These are phyloP conservation scores for Girardia tigrina DNA, from an alignment of 2,888 invertebrate genomes.

Conservation along the genomic window DNA sequence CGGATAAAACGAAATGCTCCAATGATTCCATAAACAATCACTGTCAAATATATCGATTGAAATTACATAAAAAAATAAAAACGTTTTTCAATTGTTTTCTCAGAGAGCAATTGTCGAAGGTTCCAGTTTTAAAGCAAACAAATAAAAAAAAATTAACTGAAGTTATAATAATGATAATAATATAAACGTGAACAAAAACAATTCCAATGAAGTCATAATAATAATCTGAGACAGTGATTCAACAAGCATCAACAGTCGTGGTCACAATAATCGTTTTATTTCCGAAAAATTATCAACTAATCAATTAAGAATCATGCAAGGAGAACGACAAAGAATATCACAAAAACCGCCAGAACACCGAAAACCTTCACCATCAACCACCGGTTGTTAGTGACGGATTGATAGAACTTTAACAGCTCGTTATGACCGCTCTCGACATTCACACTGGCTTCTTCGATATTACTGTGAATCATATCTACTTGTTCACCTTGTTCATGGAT, in stretches of 20 bases:
- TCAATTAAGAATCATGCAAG: slow-evolving; percentile 66
- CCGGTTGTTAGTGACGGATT: slow-evolving; percentile 83
- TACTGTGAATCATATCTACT: slow-evolving; percentile 87
- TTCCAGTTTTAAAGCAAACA: too few relatives aligned
- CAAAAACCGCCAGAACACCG: slow-evolving; percentile 91
- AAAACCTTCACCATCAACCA: slow-evolving; percentile 99
- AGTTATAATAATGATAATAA: background rate
- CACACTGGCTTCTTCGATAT: slow-evolving; percentile 81
- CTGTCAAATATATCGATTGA: too few relatives aligned
- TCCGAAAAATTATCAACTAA: too few relatives aligned
- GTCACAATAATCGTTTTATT: too few relatives aligned
- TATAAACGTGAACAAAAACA: background rate
- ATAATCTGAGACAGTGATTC: slow-evolving; percentile 21
- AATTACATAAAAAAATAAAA: too few relatives aligned
- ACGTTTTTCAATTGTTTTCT: too few relatives aligned
- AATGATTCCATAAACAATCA: too few relatives aligned
- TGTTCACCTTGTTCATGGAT: slow-evolving; percentile 96
- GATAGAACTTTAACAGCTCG: slow-evolving; percentile 92
- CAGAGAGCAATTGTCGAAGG: too few relatives aligned
- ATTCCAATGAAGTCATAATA: background rate
- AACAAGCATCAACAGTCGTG: too few relatives aligned
- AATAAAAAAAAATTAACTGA: too few relatives aligned
- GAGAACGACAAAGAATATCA: slow-evolving; percentile 93
- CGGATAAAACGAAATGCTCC: too few relatives aligned
- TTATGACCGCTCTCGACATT: slow-evolving; percentile 94